Conservation (phyloP, 2,888 invertebrate genomes). For the Chrysomela aeneicollis region DNA sequence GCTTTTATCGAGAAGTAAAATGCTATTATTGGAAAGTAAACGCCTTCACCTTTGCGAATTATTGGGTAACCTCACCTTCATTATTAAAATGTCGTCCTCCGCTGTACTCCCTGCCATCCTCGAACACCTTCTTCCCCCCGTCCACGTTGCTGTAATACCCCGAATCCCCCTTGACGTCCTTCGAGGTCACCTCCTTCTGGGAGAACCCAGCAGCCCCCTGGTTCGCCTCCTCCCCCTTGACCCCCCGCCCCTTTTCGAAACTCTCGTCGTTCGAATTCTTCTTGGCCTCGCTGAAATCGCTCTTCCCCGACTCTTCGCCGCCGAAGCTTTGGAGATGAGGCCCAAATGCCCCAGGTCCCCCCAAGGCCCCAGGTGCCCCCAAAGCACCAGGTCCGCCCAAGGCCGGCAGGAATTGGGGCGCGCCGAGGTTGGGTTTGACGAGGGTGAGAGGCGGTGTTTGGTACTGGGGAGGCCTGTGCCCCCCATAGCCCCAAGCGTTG, state of each 20-base stretch:
- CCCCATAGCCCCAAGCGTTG: no score
- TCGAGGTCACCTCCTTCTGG: constrained; percentile 63
- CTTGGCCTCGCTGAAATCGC: constrained; percentile 66
- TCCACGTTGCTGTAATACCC: constrained; percentile 67
- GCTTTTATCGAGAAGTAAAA: no score
- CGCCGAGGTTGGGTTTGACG: background rate
- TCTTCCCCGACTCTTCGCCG: constrained; percentile 64
- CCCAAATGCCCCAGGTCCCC: constrained; percentile 2
- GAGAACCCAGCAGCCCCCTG: constrained; percentile 67
- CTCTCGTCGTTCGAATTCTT: constrained; percentile 66
- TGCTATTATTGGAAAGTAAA: no score
- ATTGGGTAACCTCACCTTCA: constrained; percentile 63
- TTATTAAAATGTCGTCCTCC: constrained; percentile 67
- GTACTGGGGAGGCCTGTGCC: background rate
- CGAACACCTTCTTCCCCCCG: constrained; percentile 67
- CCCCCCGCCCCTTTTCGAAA: constrained; percentile 64
- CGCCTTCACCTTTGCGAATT: no score
- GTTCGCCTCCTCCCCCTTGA: constrained; percentile 65
- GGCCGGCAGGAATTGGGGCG: no score
- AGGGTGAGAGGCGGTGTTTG: background rate
- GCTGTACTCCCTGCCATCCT: constrained; percentile 68
- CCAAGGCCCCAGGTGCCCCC: constrained; percentile 47
- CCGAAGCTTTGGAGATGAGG: constrained; percentile 34
- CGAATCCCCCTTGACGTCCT: constrained; percentile 59
- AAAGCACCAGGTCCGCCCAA: no score